Base-by-base conservation (phyloP, 1,140 invertebrate species). In the Drosophila equinoxialis region DNA sequence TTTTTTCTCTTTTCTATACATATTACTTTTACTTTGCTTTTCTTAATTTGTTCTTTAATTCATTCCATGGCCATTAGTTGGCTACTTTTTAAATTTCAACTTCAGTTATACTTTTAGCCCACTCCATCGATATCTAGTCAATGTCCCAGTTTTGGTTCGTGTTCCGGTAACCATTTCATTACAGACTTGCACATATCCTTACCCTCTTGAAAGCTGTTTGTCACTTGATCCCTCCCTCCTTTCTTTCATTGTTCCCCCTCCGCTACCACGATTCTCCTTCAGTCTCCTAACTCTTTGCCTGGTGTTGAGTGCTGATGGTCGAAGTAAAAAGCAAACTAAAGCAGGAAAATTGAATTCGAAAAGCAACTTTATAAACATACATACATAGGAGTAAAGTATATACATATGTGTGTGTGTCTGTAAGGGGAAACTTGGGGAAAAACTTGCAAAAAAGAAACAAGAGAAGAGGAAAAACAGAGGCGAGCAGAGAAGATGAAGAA, bases 281-380 rank as follows among this genome's bases (percentile, higher is more conserved):
- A 37, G 7, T 11, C 33, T 13, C 33, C 11, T 30, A 60, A 20
- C 30, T 60, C 7, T 17, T 60, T 51, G 45, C 58, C 58, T 60
- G 58, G 23, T 60, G 58, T 39, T 48, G 63, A 41, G 63, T 37
- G 51, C 26, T 48, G 33, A 17, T 30, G 62, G 41, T 23, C 54
- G 35, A 77, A 77, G 68, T 74, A 71, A 82, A 75, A 69, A 82
- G 57, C 57, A 85, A 84, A 77, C 73, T 80, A 69, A 74, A 81
- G 79, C 81, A 85, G 81, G 82, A 76, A 85, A 85, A 85, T 85
- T 82, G 82, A 86, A 85, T 85, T 85, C 68, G 63, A 68, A 65
- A 78, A 70, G 64, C 37, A 39, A 39, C 37, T 51, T 23, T 23
- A 51, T 51, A 51, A 11, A 51, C 20, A 51, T 51, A 23, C 20